phyloP scores from a whole-genome alignment of 2,888 invertebrate species.

The Pseudoips prasinana region DNA sequence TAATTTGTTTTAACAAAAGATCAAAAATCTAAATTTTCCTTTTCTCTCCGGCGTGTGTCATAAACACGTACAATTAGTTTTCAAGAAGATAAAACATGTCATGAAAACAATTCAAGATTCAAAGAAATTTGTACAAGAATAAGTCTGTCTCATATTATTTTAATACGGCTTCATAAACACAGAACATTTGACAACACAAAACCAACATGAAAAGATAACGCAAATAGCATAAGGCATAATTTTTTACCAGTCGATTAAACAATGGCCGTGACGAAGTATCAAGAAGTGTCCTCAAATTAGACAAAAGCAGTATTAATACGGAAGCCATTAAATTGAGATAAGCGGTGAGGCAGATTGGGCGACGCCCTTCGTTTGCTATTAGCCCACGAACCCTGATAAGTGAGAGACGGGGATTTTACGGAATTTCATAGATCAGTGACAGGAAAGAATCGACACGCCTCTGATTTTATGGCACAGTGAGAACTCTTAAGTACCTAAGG shows the following conservation, averaged over 20 bases:
- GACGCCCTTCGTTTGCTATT: slow-evolving; percentile 76
- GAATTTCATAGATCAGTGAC: slow-evolving; percentile 53
- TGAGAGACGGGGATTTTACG: slow-evolving; percentile 63
- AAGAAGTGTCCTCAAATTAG: slow-evolving; percentile 63
- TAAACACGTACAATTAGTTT: too few species aligned
- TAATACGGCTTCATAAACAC: slow-evolving; percentile 19
- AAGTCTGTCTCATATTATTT: slow-evolving; percentile 14
- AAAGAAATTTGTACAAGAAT: slow-evolving; percentile 9
- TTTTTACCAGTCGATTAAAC: slow-evolving; percentile 75
- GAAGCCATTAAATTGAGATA: slow-evolving; percentile 81
- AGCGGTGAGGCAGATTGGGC: slow-evolving; percentile 76
- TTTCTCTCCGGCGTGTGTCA: too few species aligned
- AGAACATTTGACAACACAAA: slow-evolving; percentile 26
- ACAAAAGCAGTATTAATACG: slow-evolving; percentile 80
- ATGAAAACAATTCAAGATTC: too few species aligned
- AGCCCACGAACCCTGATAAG: slow-evolving; percentile 77
- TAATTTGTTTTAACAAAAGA: too few species aligned
- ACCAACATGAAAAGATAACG: slow-evolving; percentile 27
- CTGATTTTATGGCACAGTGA: slow-evolving; percentile 15
- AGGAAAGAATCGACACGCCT: slow-evolving; percentile 23
- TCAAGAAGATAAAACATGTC: too few species aligned
- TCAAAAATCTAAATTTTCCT: too few species aligned
- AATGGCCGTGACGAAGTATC: slow-evolving; percentile 53
- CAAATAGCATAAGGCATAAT: slow-evolving; percentile 45
- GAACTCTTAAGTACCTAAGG: too few species aligned